Evolutionary conservation across 2,888 invertebrate genomes (phyloP), one percentile per base, ranked within the genome.

Genomic region (Sycophila texana): DNA sequence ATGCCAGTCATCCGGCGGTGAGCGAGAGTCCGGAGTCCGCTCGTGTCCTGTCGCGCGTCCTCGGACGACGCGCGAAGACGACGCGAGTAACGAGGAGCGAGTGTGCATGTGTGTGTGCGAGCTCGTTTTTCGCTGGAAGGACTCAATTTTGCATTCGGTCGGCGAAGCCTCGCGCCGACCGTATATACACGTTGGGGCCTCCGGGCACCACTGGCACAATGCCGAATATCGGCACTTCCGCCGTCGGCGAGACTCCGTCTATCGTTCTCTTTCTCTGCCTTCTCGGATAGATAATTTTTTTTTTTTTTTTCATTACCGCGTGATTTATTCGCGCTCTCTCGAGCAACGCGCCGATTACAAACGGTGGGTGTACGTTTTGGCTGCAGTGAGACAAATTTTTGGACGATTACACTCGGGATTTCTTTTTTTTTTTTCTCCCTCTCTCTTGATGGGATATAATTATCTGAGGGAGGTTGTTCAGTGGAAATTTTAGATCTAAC

Each of bases 1-100:
- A 81, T 79, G 76, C 77, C 70, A 81, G 79, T 71, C 76, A 79
- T 79, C 76, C 76, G 74, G 76, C 66, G 61, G 39, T 7, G 39
- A 30, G 13, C 74, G 18, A 58, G 53, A 14, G 14, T 70, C 55
- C 20, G 30, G 47, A n/a, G 5, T 10, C 20, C 53, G 60, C 63
- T 47, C 58, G 0, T 39, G 13, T 13, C 55, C 60, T 1, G 13
- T n/a, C 22, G 14, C n/a, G 10, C 70, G 58, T 66, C 72, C 66
- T 72, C 71, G 55, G 39, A 20, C 57, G 4, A 26, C 26, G 26
- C 47, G 30, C 77, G 16, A 66, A 65, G 39, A 39, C 39, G 39
- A 39, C 39, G 39, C 39, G 39, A 57, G 57, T 71, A 65, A 66
- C 72, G 57, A 68, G 74, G 18, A n/a, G 10, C 20, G n/a, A 14